These are phyloP conservation scores for Dryobota labecula DNA, from an alignment of 2,888 invertebrate genomes.

Conservation along the genomic window DNA sequence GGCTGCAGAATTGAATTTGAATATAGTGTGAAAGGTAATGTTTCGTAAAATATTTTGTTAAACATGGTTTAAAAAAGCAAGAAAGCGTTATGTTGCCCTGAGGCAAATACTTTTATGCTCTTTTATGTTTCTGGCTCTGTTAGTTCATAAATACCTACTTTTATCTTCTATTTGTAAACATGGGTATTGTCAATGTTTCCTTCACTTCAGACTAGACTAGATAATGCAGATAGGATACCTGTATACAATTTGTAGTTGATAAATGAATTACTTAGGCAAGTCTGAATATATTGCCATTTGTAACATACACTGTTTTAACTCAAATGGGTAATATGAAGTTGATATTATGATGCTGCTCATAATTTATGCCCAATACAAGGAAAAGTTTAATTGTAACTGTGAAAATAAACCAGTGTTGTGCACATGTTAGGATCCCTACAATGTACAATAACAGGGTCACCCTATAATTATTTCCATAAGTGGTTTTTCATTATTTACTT, in stretches of 20 bases:
- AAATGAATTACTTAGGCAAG: not conserved
- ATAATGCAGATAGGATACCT: not conserved
- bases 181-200: not conserved
- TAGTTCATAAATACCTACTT: not conserved
- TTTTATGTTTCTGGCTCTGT: no score
- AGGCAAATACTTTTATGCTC: no score
- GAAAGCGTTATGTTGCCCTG: not conserved
- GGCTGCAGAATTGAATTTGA: constrained; percentile 98
- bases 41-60: not conserved
- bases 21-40: constrained; percentile 95
- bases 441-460: not conserved
- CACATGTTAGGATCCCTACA: not conserved
- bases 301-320: not conserved
- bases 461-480: not conserved
- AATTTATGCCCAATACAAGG: not conserved
- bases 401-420: not conserved
- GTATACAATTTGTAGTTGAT: not conserved
- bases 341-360: not conserved
- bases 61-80: not conserved
- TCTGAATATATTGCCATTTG: not conserved
- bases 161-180: constrained; percentile 4
- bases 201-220: not conserved
- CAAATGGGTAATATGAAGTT: not conserved
- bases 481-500: constrained; percentile 3
- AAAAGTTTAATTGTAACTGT: not conserved